Percentiles rank a stretch among this genome's conserved stretches.
Conservation (phyloP, 2,888 invertebrate genomes). For the Parthenolecanium corni region DNA sequence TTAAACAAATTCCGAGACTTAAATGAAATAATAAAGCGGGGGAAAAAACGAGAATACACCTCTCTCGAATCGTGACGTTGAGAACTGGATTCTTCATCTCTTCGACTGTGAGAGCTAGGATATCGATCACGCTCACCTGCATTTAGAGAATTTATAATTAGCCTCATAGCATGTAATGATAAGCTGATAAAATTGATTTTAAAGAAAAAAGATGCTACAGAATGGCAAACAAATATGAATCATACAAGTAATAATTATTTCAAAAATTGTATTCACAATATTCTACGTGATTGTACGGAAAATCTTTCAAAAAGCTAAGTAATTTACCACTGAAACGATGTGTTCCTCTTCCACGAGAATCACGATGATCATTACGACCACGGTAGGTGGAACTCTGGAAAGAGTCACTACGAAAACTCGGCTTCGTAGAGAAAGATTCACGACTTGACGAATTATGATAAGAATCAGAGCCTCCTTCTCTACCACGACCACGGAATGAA, state of each 20-base stretch:
- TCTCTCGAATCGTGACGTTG: conserved; percentile 14
- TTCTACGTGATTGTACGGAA: too few species aligned
- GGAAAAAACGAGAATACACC: background rate
- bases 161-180: too few species aligned
- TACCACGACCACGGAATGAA: conserved; percentile 10
- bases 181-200: too few species aligned
- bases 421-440: background rate
- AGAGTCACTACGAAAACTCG: background rate
- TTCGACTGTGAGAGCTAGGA: conserved; percentile 3
- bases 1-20: too few species aligned
- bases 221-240: too few species aligned
- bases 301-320: too few species aligned
- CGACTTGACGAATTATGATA: conserved; percentile 2
- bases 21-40: background rate
- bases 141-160: background rate
- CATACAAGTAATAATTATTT: too few species aligned
- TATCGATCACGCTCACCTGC: conserved; percentile 1
- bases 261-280: too few species aligned
- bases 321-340: too few species aligned
- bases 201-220: too few species aligned
- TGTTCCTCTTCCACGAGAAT: background rate
- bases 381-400: conserved; percentile 3
- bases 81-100: background rate
- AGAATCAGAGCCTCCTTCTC: conserved; percentile 8
- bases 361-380: background rate